Evolutionary conservation across 2,113 vertebrate species (phyloP), one percentile per base, ranked within the genome.

Genomic region (Hydropotes inermis): DNA sequence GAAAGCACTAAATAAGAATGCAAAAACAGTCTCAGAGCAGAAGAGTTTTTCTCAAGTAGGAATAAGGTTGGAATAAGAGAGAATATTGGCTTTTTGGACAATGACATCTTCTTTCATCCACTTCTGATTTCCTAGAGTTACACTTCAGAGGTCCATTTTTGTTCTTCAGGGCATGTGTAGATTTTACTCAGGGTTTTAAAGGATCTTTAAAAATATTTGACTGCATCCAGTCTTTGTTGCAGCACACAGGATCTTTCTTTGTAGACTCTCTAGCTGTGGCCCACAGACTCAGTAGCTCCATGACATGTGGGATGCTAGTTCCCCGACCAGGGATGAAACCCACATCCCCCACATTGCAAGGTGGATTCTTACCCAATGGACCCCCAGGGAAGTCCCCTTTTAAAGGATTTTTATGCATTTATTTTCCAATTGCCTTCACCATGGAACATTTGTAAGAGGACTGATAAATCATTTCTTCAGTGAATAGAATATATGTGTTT

Each of bases 1-100:
- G 52, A 79, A 95, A 67, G 15, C 47, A 54, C 10, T 79, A 19
- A 52, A 7, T 39, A 58, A 64, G 76, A 96, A 55, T n/a, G 86
- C 45, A 70, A 45, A 94, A 89, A 28, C 27, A 81, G 9, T 76
- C 12, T 89, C 47, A 36, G 50, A 54, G 47, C 3, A 83, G 89
- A 94, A 57, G 15, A n/a, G 23, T 67, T 64, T 87, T 96, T 79
- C 88, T 60, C 33, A 60, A 23, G 23, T 33, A 88, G 45, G 78
- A 58, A 74, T 33, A 93, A 15, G 4, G 6, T 93, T 28, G 33
- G 21, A 81, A 39, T 2, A 5, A 70, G 36, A 50, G 21, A 33
- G 39, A 94, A 64, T 52, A 36, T 28, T 54, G 30, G 0, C 57
- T 70, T 39, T 78, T n/a, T 43, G 7, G 23, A 60, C 16, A 74